Evolutionary conservation across 2,797 vertebrate species (phyloP).

Genomic region (Silurus aristotelis): DNA sequence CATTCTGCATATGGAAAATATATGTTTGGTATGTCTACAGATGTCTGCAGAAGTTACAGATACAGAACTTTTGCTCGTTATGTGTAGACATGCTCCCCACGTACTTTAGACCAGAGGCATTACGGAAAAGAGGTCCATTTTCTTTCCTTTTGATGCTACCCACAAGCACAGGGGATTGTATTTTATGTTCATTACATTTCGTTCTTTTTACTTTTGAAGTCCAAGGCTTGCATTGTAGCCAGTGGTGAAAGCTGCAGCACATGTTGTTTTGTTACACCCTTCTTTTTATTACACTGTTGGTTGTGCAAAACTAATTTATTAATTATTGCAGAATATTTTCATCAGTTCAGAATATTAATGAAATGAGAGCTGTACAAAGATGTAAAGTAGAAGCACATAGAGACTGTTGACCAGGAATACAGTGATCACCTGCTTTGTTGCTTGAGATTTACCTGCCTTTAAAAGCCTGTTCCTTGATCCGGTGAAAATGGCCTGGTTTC

Average conservation of each 20-base stretch:
- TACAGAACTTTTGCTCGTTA: no score
- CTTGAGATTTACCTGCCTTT: slow-evolving; percentile 2
- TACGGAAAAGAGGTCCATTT: slow-evolving; percentile 28
- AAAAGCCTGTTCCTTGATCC: not conserved
- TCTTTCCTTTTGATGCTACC: slow-evolving; percentile 30
- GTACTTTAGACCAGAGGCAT: slow-evolving; percentile 24
- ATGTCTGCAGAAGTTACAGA: not conserved
- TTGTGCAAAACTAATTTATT: slow-evolving; percentile 54
- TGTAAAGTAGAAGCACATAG: slow-evolving; percentile 15
- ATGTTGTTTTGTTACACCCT: slow-evolving; percentile 31
- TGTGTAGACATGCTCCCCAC: not conserved
- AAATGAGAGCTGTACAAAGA: slow-evolving; percentile 20
- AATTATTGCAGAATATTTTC: slow-evolving; percentile 12
- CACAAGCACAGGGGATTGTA: slow-evolving; percentile 15
- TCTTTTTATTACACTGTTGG: slow-evolving; percentile 35
- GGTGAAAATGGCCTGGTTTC: not conserved
- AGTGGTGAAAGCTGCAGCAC: slow-evolving; percentile 32
- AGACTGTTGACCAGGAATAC: not conserved
- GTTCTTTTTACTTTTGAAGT: slow-evolving; percentile 51
- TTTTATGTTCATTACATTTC: slow-evolving; percentile 50
- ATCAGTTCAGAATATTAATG: not conserved
- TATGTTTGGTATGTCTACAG: slow-evolving; percentile 41
- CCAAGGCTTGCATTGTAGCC: slow-evolving; percentile 44
- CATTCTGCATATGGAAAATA: slow-evolving; percentile 55
- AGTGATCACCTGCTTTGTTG: slow-evolving; percentile 19